Evolutionary conservation across 2,113 vertebrate genomes (phyloP).

Genomic region (Paralichthys olivaceus): DNA sequence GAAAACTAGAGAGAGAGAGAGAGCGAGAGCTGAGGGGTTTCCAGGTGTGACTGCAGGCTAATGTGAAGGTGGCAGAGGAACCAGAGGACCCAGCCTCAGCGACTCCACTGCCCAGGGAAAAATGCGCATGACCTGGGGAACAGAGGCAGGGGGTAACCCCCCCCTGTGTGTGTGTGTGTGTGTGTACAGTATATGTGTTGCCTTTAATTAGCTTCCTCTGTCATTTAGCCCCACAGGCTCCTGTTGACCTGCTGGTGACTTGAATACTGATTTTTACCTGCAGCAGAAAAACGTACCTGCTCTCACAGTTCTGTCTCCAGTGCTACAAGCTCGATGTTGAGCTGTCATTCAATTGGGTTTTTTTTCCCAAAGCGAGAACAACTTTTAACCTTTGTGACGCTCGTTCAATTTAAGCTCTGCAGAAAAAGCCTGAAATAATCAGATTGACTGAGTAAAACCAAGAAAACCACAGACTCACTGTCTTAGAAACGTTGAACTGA

Average conservation of each 20-base stretch:
- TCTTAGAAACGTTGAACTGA: constrained; percentile 32
- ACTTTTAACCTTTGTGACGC: not conserved
- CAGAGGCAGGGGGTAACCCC: constrained; percentile 44
- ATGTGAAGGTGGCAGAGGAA: constrained; percentile 50
- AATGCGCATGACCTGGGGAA: constrained; percentile 78
- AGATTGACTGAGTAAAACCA: constrained; percentile 47
- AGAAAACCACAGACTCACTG: constrained; percentile 46
- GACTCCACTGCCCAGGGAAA: constrained; percentile 72
- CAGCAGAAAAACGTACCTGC: not conserved
- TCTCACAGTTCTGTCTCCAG: not conserved
- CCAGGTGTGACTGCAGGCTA: constrained; percentile 67
- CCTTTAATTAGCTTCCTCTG: constrained; percentile 63
- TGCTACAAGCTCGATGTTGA: no score
- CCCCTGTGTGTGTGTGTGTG: constrained; percentile 28
- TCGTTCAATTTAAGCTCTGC: no score
- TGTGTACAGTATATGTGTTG: constrained; percentile 49
- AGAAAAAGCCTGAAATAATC: constrained; percentile 27
- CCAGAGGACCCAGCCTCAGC: constrained; percentile 62
- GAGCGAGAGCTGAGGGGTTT: constrained; percentile 27
- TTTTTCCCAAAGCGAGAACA: not conserved
- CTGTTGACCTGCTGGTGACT: constrained; percentile 54
- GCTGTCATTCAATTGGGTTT: not conserved
- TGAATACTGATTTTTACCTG: not conserved
- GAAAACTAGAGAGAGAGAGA: not conserved
- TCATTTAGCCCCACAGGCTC: constrained; percentile 55